phyloP scores from a whole-genome alignment of 2,113 vertebrate genomes.

The Sterrhoptilus dennistouni region DNA sequence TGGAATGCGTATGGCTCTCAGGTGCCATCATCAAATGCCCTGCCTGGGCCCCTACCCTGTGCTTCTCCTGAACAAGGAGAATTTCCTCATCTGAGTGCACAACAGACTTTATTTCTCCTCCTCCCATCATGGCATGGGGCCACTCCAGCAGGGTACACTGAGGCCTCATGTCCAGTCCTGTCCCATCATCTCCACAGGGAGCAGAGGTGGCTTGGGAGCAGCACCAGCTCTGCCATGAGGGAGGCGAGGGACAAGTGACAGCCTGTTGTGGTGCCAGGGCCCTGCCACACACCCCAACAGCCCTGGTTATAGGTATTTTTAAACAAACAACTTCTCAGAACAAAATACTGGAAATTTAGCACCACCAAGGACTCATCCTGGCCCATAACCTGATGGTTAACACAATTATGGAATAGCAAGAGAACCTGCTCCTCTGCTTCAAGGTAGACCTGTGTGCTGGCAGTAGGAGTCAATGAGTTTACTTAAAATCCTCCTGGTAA shows the following conservation, averaged over 20 bases:
- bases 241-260: not conserved
- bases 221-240: not conserved
- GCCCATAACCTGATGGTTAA: fast-evolving
- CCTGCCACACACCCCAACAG: not conserved
- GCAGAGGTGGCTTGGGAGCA: fast-evolving
- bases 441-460: fast-evolving
- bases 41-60: not conserved
- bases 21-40: not conserved
- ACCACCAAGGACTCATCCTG: not conserved
- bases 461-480: not conserved
- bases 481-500: not conserved
- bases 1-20: not conserved
- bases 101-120: fast-evolving
- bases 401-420: not conserved
- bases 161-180: not conserved
- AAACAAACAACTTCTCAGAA: not conserved
- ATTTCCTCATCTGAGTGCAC: not conserved
- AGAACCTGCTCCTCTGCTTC: not conserved
- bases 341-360: not conserved
- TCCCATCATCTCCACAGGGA: not conserved
- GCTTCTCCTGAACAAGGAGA: not conserved
- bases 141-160: not conserved
- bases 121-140: not conserved
- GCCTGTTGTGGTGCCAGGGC: fast-evolving
- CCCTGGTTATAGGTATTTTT: fast-evolving